Percentiles rank a stretch among this genome's conserved stretches.
Evolutionary conservation across 2,888 invertebrate genomes (phyloP).

Genomic region (Mellilla xanthometata): DNA sequence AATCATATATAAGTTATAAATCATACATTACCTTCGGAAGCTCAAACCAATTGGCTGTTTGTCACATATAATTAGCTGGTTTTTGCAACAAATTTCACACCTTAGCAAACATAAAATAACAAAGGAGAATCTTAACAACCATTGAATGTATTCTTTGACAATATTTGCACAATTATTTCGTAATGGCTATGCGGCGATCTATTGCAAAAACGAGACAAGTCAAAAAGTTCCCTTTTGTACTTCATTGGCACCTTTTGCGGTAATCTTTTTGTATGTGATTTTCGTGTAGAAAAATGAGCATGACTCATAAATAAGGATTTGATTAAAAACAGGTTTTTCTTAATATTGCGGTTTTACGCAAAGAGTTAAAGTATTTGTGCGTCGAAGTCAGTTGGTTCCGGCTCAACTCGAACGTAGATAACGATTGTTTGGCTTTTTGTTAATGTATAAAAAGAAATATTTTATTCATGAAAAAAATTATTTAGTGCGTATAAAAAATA

Average conservation of each 20-base stretch:
- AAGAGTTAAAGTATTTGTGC: constrained; percentile 4
- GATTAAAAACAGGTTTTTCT: constrained; percentile 13
- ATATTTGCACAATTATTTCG: constrained; percentile 13
- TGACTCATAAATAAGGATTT: constrained; percentile 5
- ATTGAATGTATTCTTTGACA: background rate
- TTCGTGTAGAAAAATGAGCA: constrained; percentile 1
- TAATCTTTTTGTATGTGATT: constrained; percentile 21
- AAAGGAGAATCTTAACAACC: background rate
- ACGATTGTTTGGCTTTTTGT: no score
- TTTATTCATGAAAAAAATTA: no score
- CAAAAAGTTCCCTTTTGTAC: constrained; percentile 24
- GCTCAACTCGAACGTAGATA: background rate
- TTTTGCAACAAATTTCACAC: background rate
- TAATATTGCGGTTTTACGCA: constrained; percentile 10
- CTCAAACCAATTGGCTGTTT: background rate
- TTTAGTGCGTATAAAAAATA: no score
- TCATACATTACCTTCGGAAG: no score
- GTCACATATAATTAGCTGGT: background rate
- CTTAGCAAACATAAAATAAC: constrained; percentile 1
- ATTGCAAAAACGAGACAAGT: constrained; percentile 24
- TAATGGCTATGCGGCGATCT: constrained; percentile 14
- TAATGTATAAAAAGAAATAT: no score
- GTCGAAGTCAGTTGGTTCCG: constrained; percentile 3
- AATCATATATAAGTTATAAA: no score
- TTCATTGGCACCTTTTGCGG: constrained; percentile 23